Evolutionary conservation across 92 coral and sea anemone species (phyloP).

Genomic region (Parazoanthus swiftii): DNA sequence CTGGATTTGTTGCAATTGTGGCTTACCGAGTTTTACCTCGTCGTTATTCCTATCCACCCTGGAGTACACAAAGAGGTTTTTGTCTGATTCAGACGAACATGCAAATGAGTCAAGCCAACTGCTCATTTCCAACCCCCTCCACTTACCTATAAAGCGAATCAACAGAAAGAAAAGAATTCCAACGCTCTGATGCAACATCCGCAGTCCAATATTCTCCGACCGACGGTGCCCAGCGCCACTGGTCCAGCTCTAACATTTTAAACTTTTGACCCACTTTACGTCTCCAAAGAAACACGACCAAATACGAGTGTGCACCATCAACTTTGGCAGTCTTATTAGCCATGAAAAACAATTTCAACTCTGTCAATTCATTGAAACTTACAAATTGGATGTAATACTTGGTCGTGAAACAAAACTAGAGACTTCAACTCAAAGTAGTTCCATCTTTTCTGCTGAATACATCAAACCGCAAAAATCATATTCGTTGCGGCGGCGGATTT

Average conservation of each 20-base stretch:
- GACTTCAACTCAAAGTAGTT: conserved; percentile 31
- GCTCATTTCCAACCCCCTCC: neutral
- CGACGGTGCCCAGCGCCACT: neutral
- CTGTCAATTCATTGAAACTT: conserved; percentile 48
- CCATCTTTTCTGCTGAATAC: conserved; percentile 47
- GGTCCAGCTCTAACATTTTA: too few relatives aligned
- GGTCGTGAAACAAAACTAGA: conserved; percentile 54
- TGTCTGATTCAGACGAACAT: conserved; percentile 24
- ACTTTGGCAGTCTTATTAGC: conserved; percentile 51
- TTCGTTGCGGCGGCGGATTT: conserved; percentile 43
- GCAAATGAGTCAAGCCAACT: conserved; percentile 7
- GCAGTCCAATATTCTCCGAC: conserved; percentile 29
- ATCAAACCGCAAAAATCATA: conserved; percentile 49
- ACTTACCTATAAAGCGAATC: neutral
- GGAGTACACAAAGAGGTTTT: conserved; percentile 20
- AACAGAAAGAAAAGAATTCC: neutral
- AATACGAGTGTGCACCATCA: conserved; percentile 54
- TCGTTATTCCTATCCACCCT: conserved; percentile 3
- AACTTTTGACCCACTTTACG: too few relatives aligned
- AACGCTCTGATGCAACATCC: neutral
- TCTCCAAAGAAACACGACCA: neutral
- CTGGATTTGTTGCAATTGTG: conserved; percentile 29
- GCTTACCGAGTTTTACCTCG: conserved; percentile 27
- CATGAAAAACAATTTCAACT: conserved; percentile 50
- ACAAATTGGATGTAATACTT: conserved; percentile 48